Percentiles rank a stretch among this genome's conserved stretches.
These are phyloP conservation scores for Spermophilus dauricus DNA, from an alignment of 2,113 vertebrate species.

Conservation along the genomic window DNA sequence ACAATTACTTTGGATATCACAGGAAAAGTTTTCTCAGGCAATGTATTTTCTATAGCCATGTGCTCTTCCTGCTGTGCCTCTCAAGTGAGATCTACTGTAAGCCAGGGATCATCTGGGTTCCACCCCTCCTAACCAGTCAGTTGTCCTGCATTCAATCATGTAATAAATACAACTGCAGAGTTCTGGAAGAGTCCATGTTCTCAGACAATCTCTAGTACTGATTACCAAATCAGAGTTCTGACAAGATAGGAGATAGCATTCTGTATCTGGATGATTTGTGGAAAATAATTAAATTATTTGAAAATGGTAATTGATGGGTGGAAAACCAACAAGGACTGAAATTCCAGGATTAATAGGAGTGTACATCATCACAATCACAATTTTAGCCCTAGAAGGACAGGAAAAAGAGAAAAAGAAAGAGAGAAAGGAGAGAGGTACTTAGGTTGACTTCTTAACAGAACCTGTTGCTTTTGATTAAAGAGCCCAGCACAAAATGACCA, in stretches of 20 bases:
- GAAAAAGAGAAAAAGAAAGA: not conserved
- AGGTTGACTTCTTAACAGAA: not conserved
- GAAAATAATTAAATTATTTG: not conserved
- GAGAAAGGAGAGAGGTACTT: fast-evolving
- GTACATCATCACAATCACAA: not conserved
- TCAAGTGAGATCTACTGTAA: not conserved
- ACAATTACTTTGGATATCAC: not conserved
- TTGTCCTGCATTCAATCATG: not conserved
- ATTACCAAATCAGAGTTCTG: not conserved
- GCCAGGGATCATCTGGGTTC: fast-evolving
- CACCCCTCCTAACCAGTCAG: too few relatives aligned
- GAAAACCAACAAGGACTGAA: not conserved
- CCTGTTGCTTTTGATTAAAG: not conserved
- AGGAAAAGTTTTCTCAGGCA: not conserved
- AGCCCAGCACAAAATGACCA: fast-evolving
- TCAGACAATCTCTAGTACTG: not conserved
- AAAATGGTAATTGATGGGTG: not conserved
- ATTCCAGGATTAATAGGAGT: not conserved
- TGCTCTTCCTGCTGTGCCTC: not conserved
- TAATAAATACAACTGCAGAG: not conserved
- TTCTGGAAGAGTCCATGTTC: fast-evolving
- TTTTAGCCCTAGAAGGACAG: not conserved
- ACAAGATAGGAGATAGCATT: not conserved
- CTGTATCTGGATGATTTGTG: not conserved
- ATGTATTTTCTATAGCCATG: fast-evolving